These are phyloP conservation scores for Hirtodrosophila confusa DNA, from an alignment of 2,888 invertebrate species.

Conservation along the genomic window DNA sequence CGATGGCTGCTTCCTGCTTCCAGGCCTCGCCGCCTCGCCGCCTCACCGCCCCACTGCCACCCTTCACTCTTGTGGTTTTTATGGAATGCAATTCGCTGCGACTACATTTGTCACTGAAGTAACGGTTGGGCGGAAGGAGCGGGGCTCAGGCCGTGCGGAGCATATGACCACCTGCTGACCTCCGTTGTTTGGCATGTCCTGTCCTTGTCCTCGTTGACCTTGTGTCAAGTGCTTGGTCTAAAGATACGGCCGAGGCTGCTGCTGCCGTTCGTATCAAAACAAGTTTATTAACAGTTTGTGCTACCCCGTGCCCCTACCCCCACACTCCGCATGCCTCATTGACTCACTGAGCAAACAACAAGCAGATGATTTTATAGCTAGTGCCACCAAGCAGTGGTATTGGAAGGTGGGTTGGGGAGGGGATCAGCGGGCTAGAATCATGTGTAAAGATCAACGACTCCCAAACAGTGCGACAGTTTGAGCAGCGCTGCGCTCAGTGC, in stretches of 20 bases:
- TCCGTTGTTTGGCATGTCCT: conserved; percentile 30
- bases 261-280: conserved; percentile 59
- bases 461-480: conserved; percentile 37
- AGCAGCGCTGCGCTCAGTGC: conserved; percentile 19
- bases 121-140: too few relatives aligned
- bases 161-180: conserved; percentile 66
- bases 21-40: conserved; percentile 9
- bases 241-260: conserved; percentile 38
- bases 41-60: background rate
- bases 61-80: background rate
- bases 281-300: conserved; percentile 68
- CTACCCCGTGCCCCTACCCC: background rate
- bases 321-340: background rate
- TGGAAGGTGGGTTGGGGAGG: too few relatives aligned
- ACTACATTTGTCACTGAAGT: too few relatives aligned
- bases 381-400: background rate
- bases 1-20: conserved; percentile 41
- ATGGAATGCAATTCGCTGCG: too few relatives aligned
- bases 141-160: background rate
- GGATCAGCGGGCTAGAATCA: background rate
- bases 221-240: conserved; percentile 49
- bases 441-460: conserved; percentile 28
- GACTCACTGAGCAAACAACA: too few relatives aligned
- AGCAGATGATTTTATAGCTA: conserved; percentile 30
- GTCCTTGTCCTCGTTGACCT: conserved; percentile 71